Evolutionary conservation across 2,797 vertebrate genomes (phyloP).

Genomic region (Gymnopithys bicolor): DNA sequence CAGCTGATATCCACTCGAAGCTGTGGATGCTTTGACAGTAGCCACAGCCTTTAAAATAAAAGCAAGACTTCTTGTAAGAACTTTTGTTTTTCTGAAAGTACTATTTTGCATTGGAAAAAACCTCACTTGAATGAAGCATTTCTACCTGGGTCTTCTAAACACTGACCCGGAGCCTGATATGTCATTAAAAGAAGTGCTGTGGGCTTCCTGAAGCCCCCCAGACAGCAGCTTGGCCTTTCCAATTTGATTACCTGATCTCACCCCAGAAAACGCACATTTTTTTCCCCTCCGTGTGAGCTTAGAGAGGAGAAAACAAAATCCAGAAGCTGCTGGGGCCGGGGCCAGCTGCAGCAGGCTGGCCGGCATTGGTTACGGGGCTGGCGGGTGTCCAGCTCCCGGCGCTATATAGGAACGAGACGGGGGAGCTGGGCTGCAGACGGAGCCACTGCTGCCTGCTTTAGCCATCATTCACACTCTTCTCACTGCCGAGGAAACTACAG

Average conservation of each 20-base stretch:
- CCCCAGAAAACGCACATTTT: neutral
- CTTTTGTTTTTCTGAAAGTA: neutral
- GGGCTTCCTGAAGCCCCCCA: neutral
- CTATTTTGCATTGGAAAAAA: neutral
- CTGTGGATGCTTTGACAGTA: neutral
- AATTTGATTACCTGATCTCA: neutral
- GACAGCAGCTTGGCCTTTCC: neutral
- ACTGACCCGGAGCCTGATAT: neutral
- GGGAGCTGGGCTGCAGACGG: neutral
- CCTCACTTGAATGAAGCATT: neutral
- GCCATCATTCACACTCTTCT: neutral
- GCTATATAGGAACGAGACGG: slow-evolving; percentile 27
- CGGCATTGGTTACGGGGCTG: slow-evolving; percentile 41
- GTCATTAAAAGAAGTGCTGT: neutral
- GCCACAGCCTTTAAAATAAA: neutral
- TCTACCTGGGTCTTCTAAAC: neutral
- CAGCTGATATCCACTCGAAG: neutral
- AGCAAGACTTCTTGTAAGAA: neutral
- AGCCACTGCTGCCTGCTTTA: neutral
- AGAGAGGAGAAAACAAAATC: neutral
- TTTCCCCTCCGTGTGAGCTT: neutral
- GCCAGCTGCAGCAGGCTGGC: neutral
- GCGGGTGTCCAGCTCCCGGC: neutral
- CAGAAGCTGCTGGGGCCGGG: neutral
- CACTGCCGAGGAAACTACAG: neutral